phyloP scores from a whole-genome alignment of 2,888 invertebrate genomes.

The Ennomos erosarius region DNA sequence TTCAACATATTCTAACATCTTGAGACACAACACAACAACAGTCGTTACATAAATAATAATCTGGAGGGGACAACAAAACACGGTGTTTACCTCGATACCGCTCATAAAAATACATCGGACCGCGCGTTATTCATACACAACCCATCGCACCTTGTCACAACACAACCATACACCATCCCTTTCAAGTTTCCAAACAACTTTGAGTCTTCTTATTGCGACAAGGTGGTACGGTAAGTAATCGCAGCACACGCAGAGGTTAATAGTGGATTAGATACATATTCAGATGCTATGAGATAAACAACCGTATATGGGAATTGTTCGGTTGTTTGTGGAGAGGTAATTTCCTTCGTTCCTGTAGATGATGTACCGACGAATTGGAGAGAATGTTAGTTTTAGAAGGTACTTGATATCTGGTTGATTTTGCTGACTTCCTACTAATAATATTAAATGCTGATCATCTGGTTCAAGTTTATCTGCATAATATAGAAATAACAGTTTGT shows the following conservation, averaged over 20 bases:
- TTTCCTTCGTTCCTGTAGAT: constrained; percentile 13
- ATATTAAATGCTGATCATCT: too few species aligned
- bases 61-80: constrained; percentile 64
- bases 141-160: constrained; percentile 14
- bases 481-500: not conserved
- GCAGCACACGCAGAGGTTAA: constrained; percentile 19
- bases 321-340: constrained; percentile 20
- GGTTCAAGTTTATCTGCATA: too few species aligned
- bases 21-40: constrained; percentile 64
- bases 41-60: constrained; percentile 83
- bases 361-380: constrained; percentile 1
- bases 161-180: not conserved
- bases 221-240: not conserved
- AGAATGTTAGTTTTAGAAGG: not conserved
- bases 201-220: constrained; percentile 3
- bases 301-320: constrained; percentile 19
- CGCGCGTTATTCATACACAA: constrained; percentile 52
- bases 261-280: constrained; percentile 31
- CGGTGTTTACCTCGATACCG: constrained; percentile 69
- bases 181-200: not conserved
- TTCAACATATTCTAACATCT: constrained; percentile 43
- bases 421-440: too few species aligned
- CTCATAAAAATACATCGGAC: constrained; percentile 59
- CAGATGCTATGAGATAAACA: constrained; percentile 26
- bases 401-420: not conserved